Evolutionary conservation across 2,797 vertebrate species (phyloP).

Genomic region (Ctenopoma multispine): DNA sequence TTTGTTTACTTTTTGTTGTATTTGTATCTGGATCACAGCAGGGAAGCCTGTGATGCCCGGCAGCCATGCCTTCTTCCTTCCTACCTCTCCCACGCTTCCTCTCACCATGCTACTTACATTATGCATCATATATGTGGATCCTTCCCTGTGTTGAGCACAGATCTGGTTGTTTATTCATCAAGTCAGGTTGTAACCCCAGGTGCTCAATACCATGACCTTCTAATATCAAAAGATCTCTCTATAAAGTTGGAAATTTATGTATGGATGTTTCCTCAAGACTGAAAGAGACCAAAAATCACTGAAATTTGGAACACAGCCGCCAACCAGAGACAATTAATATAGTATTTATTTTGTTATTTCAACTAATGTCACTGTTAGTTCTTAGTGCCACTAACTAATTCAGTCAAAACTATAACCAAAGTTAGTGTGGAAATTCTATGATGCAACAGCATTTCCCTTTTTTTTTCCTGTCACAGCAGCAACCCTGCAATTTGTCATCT

Average conservation of each 20-base stretch:
- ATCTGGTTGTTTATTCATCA: conserved; percentile 74
- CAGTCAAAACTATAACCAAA: conserved; percentile 5
- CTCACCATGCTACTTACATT: conserved; percentile 55
- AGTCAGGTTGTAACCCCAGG: conserved; percentile 59
- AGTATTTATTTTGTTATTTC: conserved; percentile 30
- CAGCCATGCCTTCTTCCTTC: conserved; percentile 52
- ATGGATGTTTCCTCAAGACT: neutral
- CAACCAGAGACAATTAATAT: conserved; percentile 12
- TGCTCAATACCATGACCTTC: conserved; percentile 43
- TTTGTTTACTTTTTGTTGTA: conserved; percentile 32
- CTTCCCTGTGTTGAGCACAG: conserved; percentile 45
- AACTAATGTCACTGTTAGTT: conserved; percentile 8
- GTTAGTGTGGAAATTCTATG: conserved; percentile 11
- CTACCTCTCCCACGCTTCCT: conserved; percentile 53
- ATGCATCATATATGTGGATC: conserved; percentile 74
- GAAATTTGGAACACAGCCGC: neutral
- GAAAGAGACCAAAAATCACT: conserved; percentile 23
- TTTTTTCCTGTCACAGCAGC: conserved; percentile 24
- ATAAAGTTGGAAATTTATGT: conserved; percentile 4
- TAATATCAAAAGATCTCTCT: conserved; percentile 44
- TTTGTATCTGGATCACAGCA: conserved; percentile 51
- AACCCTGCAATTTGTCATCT: conserved; percentile 57
- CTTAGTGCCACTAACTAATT: conserved; percentile 12
- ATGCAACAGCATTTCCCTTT: conserved; percentile 31
- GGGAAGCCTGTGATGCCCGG: conserved; percentile 49